Conservation (phyloP, 2,797 vertebrate species). For the Rhynchonycteris naso region DNA sequence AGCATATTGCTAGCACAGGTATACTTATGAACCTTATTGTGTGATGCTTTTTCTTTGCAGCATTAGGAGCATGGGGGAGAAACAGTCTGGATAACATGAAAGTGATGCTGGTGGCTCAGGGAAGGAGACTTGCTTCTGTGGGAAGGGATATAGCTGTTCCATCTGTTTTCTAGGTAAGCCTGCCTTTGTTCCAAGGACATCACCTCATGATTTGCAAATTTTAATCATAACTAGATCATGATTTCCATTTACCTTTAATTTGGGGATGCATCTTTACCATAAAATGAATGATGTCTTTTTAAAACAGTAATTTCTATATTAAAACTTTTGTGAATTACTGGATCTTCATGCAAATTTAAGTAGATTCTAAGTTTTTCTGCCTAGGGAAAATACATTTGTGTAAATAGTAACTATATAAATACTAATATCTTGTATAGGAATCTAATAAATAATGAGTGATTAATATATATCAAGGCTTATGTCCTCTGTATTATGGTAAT, state of each 20-base stretch:
- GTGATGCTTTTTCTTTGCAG: slow-evolving; percentile 52
- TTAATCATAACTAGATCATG: not conserved
- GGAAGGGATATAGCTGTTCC: slow-evolving; percentile 76
- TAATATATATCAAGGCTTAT: slow-evolving; percentile 32
- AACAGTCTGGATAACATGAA: slow-evolving; percentile 75
- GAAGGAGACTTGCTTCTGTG: slow-evolving; percentile 60
- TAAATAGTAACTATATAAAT: slow-evolving; percentile 34
- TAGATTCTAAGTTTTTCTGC: not conserved
- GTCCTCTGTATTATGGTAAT: slow-evolving; percentile 21
- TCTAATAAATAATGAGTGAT: slow-evolving; percentile 26
- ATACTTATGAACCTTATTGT: slow-evolving; percentile 19
- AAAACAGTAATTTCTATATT: slow-evolving; percentile 38
- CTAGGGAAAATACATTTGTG: slow-evolving; percentile 6
- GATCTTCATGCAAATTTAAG: slow-evolving; percentile 22
- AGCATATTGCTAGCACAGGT: not conserved
- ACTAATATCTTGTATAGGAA: not conserved
- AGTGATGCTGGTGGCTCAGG: slow-evolving; percentile 73
- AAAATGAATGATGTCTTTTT: slow-evolving; percentile 45
- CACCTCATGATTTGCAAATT: not conserved
- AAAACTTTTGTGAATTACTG: slow-evolving; percentile 25
- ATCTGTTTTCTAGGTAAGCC: slow-evolving; percentile 76
- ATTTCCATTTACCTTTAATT: slow-evolving; percentile 49
- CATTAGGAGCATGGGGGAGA: slow-evolving; percentile 62
- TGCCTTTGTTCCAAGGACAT: not conserved
- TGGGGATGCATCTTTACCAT: slow-evolving; percentile 30